Evolutionary conservation across 2,113 vertebrate genomes (phyloP).

Genomic region (Tychaedon coryphoeus): DNA sequence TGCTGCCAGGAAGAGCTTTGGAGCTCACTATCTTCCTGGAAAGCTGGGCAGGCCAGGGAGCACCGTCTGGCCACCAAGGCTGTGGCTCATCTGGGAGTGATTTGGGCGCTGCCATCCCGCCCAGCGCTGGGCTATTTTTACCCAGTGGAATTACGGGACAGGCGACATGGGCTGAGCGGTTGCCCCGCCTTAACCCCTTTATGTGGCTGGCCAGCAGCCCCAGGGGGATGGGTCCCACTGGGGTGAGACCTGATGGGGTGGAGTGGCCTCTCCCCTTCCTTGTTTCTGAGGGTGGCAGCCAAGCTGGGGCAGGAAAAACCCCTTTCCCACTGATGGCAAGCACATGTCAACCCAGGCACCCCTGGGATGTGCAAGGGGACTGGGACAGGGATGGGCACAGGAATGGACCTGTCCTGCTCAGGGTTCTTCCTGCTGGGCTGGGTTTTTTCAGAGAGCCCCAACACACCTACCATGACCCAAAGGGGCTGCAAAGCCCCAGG

Average conservation of each 20-base stretch:
- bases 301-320: neutral
- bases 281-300: neutral
- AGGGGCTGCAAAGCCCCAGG: neutral
- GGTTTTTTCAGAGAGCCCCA: neutral
- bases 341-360: neutral
- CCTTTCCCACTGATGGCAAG: neutral
- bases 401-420: neutral
- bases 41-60: neutral
- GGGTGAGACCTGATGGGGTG: neutral
- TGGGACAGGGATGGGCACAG: neutral
- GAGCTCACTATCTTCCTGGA: neutral
- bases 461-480: neutral
- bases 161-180: neutral
- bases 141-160: constrained; percentile 58
- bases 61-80: fast-evolving
- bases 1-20: neutral
- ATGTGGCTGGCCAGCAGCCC: neutral
- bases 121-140: constrained; percentile 63
- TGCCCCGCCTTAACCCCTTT: neutral
- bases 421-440: neutral
- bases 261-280: neutral
- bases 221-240: neutral
- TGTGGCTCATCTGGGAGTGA: constrained; percentile 67
- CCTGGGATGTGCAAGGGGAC: neutral
- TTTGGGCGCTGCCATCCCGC: constrained; percentile 36